A percentile compares a stretch with the other conserved stretches of the same genome.
Evolutionary conservation across 2,797 vertebrate species (phyloP).

Genomic region (Enteromius anoplus): DNA sequence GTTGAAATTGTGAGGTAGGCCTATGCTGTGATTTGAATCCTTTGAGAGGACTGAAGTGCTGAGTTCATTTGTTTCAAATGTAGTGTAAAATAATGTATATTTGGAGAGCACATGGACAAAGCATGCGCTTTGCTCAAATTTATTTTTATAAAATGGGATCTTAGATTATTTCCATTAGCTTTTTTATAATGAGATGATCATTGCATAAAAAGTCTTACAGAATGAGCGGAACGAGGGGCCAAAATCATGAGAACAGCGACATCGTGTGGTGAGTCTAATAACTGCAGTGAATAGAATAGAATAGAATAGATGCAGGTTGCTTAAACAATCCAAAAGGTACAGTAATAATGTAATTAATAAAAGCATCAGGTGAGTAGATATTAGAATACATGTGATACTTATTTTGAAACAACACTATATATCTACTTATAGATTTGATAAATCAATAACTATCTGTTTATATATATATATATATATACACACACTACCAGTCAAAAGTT

Average conservation of each 20-base stretch:
- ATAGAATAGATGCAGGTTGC: neutral
- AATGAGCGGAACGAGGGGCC: neutral
- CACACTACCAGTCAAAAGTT: too few relatives aligned
- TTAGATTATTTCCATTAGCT: neutral
- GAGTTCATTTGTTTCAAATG: slow-evolving; percentile 40
- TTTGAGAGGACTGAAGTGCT: neutral
- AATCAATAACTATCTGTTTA: too few relatives aligned
- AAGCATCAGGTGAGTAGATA: neutral
- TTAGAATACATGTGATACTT: too few relatives aligned
- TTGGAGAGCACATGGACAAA: neutral
- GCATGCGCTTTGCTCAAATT: neutral
- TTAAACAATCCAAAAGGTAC: neutral
- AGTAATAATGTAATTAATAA: neutral
- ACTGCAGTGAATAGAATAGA: neutral
- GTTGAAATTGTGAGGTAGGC: slow-evolving; percentile 28
- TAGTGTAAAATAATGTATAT: slow-evolving; percentile 12
- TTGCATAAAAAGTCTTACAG: neutral
- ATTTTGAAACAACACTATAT: too few relatives aligned
- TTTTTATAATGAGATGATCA: neutral
- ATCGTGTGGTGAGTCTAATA: slow-evolving; percentile 12
- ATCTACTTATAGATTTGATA: too few relatives aligned
- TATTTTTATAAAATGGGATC: neutral
- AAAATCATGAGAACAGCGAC: slow-evolving; percentile 9
- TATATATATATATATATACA: too few relatives aligned
- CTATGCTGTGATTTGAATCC: neutral